Base-by-base conservation (phyloP, 2,797 vertebrate genomes). In the Notoglanidium macrostoma region DNA sequence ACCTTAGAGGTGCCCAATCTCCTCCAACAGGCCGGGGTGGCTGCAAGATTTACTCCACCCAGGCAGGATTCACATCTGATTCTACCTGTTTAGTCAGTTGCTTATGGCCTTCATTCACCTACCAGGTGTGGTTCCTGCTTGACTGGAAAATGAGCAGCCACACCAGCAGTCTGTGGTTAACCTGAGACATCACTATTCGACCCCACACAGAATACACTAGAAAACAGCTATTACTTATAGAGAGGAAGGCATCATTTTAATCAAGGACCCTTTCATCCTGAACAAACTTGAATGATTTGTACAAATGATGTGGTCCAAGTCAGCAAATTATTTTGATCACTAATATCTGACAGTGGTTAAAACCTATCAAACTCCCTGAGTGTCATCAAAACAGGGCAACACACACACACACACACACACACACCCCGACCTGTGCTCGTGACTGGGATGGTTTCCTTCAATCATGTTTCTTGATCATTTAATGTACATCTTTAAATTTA, bases 71-170 rank as follows among this genome's bases (percentile, higher is more conserved):
- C 6, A 26, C 3, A 17, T 8, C 55, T 81, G 35, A 63, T 21
- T 83, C 44, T 67, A 83, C 63, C 80, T 12, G 80, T 68, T 51
- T 32, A 32, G 15, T 51, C 61, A 83, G 80, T 21, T 49, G 1
- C 4, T 29, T 14, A 14, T 21, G 10, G n/a, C n/a, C 17, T 12
- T 32, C 4, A 49, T 21, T 68, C 9, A 49, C 0, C 40, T n/a
- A 46, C 14, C 15, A 83, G 44, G 44, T 49, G 63, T 83, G 80
- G 61, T 67, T 67, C 3, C 44, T 6, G 26, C 12, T 46, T 1
- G 6, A 2, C 5, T n/a, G 5, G 26, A 51, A 51, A 29, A 49
- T 19, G 9, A 82, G 61, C 61, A 67, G 26, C 44, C 44, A 44
- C 3, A 65, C 26, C 8, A 10, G 54, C 77, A 6, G 2, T 44